Evolutionary conservation across 2,797 vertebrate genomes (phyloP).

Genomic region (Lates japonicus): DNA sequence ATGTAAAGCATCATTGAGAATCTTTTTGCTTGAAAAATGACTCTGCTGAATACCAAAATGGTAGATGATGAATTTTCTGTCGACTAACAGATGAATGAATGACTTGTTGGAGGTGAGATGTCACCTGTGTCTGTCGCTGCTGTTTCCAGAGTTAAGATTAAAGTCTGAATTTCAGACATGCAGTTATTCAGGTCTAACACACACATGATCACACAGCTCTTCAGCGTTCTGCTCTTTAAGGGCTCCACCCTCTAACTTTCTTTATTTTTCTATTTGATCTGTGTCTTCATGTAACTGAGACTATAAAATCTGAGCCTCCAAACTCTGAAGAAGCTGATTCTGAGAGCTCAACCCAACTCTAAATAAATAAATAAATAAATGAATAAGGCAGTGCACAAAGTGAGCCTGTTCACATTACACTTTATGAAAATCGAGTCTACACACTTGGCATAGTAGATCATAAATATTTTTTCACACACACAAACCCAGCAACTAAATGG

Average conservation of each 20-base stretch:
- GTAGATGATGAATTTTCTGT: too few species aligned
- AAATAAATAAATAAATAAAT: background rate
- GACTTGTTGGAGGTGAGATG: too few species aligned
- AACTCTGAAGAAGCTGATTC: background rate
- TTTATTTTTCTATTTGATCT: background rate
- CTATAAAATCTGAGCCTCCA: background rate
- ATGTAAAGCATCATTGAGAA: too few species aligned
- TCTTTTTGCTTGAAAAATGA: too few species aligned
- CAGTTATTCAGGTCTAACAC: too few species aligned
- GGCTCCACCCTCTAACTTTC: too few species aligned
- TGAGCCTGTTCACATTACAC: conserved; percentile 8
- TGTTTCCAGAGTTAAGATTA: too few species aligned
- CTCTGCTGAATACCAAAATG: too few species aligned
- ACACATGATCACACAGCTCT: too few species aligned
- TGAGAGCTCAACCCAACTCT: background rate
- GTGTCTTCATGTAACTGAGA: background rate
- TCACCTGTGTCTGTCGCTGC: too few species aligned
- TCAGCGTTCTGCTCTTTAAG: background rate
- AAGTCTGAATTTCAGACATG: too few species aligned
- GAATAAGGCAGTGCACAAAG: conserved; percentile 18
- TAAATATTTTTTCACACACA: conserved; percentile 1
- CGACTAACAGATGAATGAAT: too few species aligned
- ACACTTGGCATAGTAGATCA: conserved; percentile 21
- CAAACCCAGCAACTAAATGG: conserved; percentile 5
- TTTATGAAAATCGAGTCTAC: conserved; percentile 43